Evolutionary conservation across 1,140 invertebrate species (phyloP).

Genomic region (Anadara kagoshimensis): DNA sequence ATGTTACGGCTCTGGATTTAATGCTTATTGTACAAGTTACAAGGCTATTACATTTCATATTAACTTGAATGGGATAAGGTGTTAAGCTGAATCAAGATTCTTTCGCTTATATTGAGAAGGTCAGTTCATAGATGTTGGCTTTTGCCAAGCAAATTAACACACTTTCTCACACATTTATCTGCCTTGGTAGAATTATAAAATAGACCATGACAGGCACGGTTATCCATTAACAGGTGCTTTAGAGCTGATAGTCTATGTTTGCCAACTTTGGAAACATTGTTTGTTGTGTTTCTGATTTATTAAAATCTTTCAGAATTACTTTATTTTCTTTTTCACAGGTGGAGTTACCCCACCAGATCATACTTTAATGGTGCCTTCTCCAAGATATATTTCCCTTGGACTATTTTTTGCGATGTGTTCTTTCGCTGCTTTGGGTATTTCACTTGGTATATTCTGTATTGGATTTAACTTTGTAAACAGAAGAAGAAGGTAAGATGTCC

Average conservation of each 20-base stretch:
- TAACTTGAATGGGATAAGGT: too few species aligned
- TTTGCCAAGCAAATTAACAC: too few species aligned
- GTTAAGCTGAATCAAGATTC: too few species aligned
- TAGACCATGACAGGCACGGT: too few species aligned
- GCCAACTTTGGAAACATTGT: constrained; percentile 1
- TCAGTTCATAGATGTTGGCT: too few species aligned
- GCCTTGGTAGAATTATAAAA: neutral
- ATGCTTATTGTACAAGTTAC: too few species aligned
- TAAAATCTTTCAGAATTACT: too few species aligned
- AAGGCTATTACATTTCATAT: too few species aligned
- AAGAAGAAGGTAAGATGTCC: constrained; percentile 84
- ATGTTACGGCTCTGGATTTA: too few species aligned
- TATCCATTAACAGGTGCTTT: too few species aligned
- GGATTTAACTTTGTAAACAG: constrained; percentile 93
- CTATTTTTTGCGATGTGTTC: constrained; percentile 94
- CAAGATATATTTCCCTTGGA: constrained; percentile 83
- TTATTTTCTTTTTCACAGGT: constrained; percentile 70
- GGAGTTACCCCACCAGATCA: constrained; percentile 92
- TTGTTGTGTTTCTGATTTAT: neutral
- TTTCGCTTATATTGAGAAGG: too few species aligned
- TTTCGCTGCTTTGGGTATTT: constrained; percentile 88
- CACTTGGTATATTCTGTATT: constrained; percentile 87
- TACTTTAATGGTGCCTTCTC: constrained; percentile 86
- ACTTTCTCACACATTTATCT: neutral
- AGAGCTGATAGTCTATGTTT: constrained; percentile 9